phyloP scores from a whole-genome alignment of 2,888 invertebrate species.

The Catocala fraxini region DNA sequence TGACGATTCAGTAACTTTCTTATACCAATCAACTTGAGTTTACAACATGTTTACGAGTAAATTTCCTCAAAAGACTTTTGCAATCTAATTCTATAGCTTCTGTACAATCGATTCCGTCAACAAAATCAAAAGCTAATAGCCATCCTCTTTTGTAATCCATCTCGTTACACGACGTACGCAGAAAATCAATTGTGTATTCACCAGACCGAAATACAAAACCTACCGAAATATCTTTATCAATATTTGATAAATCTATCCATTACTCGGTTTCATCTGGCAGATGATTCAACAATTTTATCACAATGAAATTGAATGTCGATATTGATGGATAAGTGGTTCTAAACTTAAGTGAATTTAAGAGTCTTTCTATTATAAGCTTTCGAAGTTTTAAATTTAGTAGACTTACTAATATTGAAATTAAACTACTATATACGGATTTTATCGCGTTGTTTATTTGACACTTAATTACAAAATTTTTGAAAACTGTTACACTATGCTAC shows the following conservation, averaged over 20 bases:
- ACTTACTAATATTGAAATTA: too few relatives aligned
- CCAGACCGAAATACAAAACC: slow-evolving; percentile 40
- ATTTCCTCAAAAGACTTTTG: slow-evolving; percentile 11
- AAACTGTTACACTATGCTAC: too few relatives aligned
- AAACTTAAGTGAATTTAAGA: slow-evolving; percentile 3
- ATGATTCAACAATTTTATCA: slow-evolving; percentile 38
- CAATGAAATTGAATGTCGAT: slow-evolving; percentile 9
- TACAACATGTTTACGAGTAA: too few relatives aligned
- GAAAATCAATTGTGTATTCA: slow-evolving; percentile 40
- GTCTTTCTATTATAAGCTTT: slow-evolving; percentile 2
- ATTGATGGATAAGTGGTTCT: slow-evolving; percentile 18
- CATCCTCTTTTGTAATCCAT: slow-evolving; percentile 46
- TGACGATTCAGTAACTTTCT: too few relatives aligned
- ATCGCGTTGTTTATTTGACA: too few relatives aligned
- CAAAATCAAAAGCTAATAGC: slow-evolving; percentile 49
- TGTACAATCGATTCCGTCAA: slow-evolving; percentile 43
- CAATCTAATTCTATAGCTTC: slow-evolving; percentile 55
- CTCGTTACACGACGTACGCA: slow-evolving; percentile 34
- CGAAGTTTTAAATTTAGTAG: too few relatives aligned
- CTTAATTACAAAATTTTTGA: too few relatives aligned
- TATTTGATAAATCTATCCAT: slow-evolving; percentile 47
- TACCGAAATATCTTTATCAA: slow-evolving; percentile 40
- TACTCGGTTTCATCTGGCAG: slow-evolving; percentile 35
- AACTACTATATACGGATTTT: too few relatives aligned
- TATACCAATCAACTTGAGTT: too few relatives aligned